A percentile compares a stretch with the other conserved stretches of the same genome.
Conservation (phyloP, 2,797 vertebrate species). For the Acanthurus tractus region DNA sequence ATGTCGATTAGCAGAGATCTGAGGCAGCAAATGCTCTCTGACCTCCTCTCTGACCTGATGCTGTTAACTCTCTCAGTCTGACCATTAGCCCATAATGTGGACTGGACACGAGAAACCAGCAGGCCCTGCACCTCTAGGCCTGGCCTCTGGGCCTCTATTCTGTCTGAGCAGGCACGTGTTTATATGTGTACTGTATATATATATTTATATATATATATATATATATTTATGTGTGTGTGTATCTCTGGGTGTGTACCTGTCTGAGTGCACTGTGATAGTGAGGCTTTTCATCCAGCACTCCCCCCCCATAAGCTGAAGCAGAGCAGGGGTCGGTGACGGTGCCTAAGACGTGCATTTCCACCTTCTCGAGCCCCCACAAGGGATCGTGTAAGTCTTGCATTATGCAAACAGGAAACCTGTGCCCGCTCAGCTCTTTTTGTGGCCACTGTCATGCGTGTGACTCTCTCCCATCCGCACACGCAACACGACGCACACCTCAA, state of each 20-base stretch:
- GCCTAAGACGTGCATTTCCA: slow-evolving; percentile 58
- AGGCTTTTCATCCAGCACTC: slow-evolving; percentile 41
- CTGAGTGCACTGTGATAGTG: slow-evolving; percentile 8
- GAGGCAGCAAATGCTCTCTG: slow-evolving; percentile 33
- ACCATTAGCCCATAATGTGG: slow-evolving; percentile 43
- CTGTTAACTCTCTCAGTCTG: slow-evolving; percentile 47
- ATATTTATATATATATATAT: no score
- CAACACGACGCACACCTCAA: slow-evolving; percentile 72
- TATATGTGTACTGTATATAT: slow-evolving; percentile 9
- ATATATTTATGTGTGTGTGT: not conserved
- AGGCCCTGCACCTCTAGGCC: slow-evolving; percentile 18
- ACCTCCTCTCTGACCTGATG: slow-evolving; percentile 35
- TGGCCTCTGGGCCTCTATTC: slow-evolving; percentile 21
- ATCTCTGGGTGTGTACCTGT: slow-evolving; percentile 8
- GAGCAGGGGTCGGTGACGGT: slow-evolving; percentile 21
- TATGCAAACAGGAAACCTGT: slow-evolving; percentile 87
- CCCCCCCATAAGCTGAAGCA: slow-evolving; percentile 11
- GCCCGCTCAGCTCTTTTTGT: slow-evolving; percentile 84
- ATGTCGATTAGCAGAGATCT: slow-evolving; percentile 43
- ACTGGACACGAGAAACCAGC: slow-evolving; percentile 39
- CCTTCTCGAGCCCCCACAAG: slow-evolving; percentile 70
- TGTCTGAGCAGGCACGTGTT: slow-evolving; percentile 14
- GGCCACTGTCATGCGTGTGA: slow-evolving; percentile 57
- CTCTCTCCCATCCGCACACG: slow-evolving; percentile 54
- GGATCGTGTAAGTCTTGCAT: slow-evolving; percentile 85